Evolutionary conservation across 2,113 vertebrate genomes (phyloP).

Genomic region (Microtus richardsoni): DNA sequence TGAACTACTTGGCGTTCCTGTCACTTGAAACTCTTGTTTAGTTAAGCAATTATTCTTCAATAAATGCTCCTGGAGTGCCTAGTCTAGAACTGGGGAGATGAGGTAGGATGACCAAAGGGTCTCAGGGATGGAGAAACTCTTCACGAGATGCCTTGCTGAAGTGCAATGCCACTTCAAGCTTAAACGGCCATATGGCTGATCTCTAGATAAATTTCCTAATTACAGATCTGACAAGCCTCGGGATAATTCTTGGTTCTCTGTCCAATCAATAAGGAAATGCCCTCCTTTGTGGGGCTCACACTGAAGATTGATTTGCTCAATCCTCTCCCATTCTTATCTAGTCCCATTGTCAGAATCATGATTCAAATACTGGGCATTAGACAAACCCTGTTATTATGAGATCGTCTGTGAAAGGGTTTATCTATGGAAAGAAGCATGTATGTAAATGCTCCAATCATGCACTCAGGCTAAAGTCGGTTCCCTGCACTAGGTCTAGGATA

Average conservation of each 20-base stretch:
- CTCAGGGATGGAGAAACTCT: conserved; percentile 2
- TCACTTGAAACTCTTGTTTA: not conserved
- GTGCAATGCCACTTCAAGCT: conserved; percentile 10
- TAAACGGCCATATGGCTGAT: conserved; percentile 12
- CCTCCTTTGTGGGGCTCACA: not conserved
- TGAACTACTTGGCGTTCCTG: not conserved
- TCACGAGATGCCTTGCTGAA: not conserved
- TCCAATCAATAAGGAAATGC: conserved; percentile 31
- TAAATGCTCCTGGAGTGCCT: not conserved
- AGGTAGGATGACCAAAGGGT: not conserved
- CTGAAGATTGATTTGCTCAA: conserved; percentile 1
- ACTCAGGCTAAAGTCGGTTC: not conserved
- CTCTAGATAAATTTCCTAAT: conserved; percentile 63
- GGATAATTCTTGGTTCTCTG: conserved; percentile 34
- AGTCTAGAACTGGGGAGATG: not conserved
- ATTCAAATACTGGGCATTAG: conserved; percentile 11
- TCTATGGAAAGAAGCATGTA: not conserved
- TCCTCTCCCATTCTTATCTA: not conserved
- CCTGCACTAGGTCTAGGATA: not conserved
- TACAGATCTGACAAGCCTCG: conserved; percentile 28
- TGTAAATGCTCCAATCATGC: not conserved
- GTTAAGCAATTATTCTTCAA: conserved; percentile 26
- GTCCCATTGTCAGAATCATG: not conserved
- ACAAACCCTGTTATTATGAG: not conserved
- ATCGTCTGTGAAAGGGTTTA: not conserved